Evolutionary conservation across 2,797 vertebrate species (phyloP).

Genomic region (Chiroxiphia lanceolata): DNA sequence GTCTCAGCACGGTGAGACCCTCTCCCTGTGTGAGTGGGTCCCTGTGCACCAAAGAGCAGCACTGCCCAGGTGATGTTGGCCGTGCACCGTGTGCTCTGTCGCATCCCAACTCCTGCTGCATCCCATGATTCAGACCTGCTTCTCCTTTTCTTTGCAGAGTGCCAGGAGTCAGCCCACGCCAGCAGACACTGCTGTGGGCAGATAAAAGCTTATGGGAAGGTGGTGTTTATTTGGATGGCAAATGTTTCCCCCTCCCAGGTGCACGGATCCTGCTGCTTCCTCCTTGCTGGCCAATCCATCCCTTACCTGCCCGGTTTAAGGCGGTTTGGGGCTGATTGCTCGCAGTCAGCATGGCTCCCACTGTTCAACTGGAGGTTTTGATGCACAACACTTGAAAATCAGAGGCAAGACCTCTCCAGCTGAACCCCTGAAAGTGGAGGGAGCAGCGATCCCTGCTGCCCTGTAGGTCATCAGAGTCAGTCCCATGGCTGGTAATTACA

Average conservation of each 20-base stretch:
- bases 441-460: background rate
- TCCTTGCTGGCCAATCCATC: background rate
- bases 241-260: background rate
- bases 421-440: fast-evolving
- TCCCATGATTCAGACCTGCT: background rate
- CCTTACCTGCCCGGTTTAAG: background rate
- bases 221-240: constrained; percentile 20
- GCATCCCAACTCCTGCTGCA: background rate
- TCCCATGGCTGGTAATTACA: background rate
- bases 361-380: background rate
- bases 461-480: background rate
- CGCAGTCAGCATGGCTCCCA: background rate
- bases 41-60: background rate
- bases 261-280: background rate
- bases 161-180: background rate
- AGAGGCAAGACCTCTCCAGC: background rate
- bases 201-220: background rate
- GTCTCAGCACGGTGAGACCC: background rate
- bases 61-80: background rate
- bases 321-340: constrained; percentile 2
- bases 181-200: background rate
- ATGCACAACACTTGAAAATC: background rate
- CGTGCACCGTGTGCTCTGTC: fast-evolving
- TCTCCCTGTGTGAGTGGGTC: background rate
- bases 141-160: background rate